Base-by-base conservation (phyloP, 1,140 invertebrate species). In the Solenopsis fugax region DNA sequence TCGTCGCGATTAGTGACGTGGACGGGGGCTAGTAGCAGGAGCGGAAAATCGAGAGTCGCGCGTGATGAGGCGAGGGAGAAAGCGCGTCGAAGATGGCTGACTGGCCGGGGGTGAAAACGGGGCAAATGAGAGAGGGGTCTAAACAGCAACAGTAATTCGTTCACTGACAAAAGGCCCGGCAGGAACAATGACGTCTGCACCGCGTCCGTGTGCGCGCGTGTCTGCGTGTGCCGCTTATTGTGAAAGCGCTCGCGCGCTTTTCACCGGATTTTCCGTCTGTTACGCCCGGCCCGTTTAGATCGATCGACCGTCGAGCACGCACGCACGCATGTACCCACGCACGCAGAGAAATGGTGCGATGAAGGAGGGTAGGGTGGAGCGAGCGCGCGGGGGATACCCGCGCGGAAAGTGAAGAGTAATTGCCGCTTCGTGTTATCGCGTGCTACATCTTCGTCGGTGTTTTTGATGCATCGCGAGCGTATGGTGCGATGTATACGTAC, bases 131-230 rank as follows among this genome's bases (percentile, higher is more conserved):
- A 88, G 73, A 52, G 52, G 71, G 48, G 65, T 75, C 78, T 91
- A 91, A 93, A 93, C 88, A 91, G 88, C 88, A 92, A 91, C 86
- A 89, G 89, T 93, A 93, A 93, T 92, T 92, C 92, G 91, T 92
- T 93, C 84, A 85, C 87, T 85, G 91, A 92, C 89, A 92, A 93
- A 92, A 90, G 91, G 82, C 85, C 77, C 75, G 52, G 34, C 75
- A 90, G 88, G 90, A 91, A 94, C 93, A 94, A 94, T 93, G 91
- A 93, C 78, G 81, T 85, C 58, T 67, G 77, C 71, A 64, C 76
- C 72, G 73, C 54, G 77, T 81, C 75, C 73, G 86, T 75, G 81
- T 72, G 78, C 62, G 13, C 67, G 52, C 54, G 21, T 29, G 29
- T 24, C 76, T 87, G 56, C 58, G 69, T 78, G 41, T 24, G 54